Base-by-base conservation (phyloP, 35 echinoderm and acorn worm genomes). In the Apostichopus californicus region DNA sequence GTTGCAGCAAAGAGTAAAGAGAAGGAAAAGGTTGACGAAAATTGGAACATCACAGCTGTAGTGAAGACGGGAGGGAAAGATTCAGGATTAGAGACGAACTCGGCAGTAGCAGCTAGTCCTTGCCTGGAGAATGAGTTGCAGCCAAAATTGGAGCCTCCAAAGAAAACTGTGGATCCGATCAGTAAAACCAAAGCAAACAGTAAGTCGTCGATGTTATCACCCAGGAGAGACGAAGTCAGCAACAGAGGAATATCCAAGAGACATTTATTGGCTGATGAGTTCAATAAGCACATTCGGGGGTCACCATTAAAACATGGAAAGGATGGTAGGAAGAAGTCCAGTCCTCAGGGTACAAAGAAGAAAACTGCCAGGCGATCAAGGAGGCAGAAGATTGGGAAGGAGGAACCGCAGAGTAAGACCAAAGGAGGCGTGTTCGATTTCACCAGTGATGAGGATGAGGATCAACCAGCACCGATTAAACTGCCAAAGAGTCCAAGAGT, bases 401-500 rank as follows among this genome's bases (percentile, higher is more conserved):
- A 68, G 26, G 86, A 66, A 56, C 25, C 57, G 26, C 61, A 89
- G 86, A 54, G 9, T 53, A 89, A 89, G 24, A 54, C 28, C 46
- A 73, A 73, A 53, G 86, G 86, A 23, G 86, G 86, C 8, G 86
- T 89, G 8, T 89, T 89, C 54, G 86, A 89, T 64, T 89, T 89
- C 61, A 89, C 86, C 6, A 89, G 86, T 73, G 86, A 89, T 73
- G 86, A 89, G 26, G 86, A 87, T 64, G 59, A 34, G 10, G 86
- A 89, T 72, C 57, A 89, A 34, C 34, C 86, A 28, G 63, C 52
- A 52, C 86, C 66, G 24, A 66, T 89, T 53, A 89, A 72, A 46
- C 61, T 89, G 24, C 61, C 86, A 73, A 89, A 72, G 12, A 89
- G 86, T 54, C 86, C 86, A 71, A 89, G 86, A 73, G 86, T 89